Base-by-base conservation (phyloP, 2,797 vertebrate species). In the Karalla daura region DNA sequence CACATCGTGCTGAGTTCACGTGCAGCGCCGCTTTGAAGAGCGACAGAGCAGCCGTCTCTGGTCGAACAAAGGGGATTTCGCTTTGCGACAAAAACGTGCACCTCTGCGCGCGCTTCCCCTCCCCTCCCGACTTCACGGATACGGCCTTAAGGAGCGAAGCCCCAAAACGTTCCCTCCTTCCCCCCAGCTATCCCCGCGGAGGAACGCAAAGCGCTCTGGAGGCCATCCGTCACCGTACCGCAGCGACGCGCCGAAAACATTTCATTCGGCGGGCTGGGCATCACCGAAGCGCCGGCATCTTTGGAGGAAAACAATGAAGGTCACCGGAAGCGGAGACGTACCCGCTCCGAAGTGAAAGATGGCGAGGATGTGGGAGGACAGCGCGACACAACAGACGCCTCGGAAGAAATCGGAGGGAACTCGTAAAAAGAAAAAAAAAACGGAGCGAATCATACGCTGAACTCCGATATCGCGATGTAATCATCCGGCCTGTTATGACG, bases 181-280 rank as follows among this genome's bases (percentile, higher is more conserved):
- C 5, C 70, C 64, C 81, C 65, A 63, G 74, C 55, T 25, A 65
- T 71, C 49, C 60, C 61, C 41, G 76, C 59, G n/a, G 47, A 75
- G 37, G 58, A 74, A 70, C 67, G 68, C 35, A 63, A 32, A 77
- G 70, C n/a, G 9, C 12, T 37, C 69, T 54, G 59, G 60, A 77
- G 70, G 78, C 67, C 47, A 79, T 79, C 63, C 72, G 79, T 85
- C 78, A 80, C 43, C 54, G 70, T 58, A 65, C 70, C 74, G 56
- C 63, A 76, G 47, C 59, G 41, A 85, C 55, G n/a, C n/a, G n/a
- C n/a, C n/a, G n/a, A n/a, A n/a, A n/a, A n/a, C n/a, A 30, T 61
- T 70, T 77, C 55, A 69, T 51, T 40, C 71, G 25, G 32, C 30
- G 56, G 9, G 25, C 27, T 60, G 68, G 13, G 49, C 51, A 82